Evolutionary conservation across 2,888 invertebrate species (phyloP).

Genomic region (Reticulitermes lucifugus): DNA sequence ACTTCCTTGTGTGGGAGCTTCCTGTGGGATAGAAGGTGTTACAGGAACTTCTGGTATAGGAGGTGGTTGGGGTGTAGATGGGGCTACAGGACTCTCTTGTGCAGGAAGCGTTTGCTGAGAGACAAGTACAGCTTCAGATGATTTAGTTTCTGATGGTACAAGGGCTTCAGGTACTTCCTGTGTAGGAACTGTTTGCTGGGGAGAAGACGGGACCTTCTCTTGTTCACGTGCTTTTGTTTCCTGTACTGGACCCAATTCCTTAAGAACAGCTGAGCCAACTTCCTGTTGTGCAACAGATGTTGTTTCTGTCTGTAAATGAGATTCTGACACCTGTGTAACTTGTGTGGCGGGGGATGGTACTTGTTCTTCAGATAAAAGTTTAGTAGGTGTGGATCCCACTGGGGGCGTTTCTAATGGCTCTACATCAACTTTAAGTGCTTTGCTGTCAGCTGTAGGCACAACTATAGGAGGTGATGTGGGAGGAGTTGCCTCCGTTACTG

Average conservation of each 20-base stretch:
- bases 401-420: constrained; percentile 50
- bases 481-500: constrained; percentile 58
- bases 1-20: background rate
- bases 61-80: background rate
- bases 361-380: background rate
- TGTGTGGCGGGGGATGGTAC: background rate
- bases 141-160: background rate
- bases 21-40: background rate
- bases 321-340: background rate
- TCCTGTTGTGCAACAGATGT: background rate
- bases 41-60: background rate
- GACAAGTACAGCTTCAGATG: background rate
- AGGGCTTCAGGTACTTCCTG: background rate
- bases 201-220: background rate
- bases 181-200: background rate
- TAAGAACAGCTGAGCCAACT: background rate
- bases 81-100: background rate
- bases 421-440: constrained; percentile 47
- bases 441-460: background rate
- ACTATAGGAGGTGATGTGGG: constrained; percentile 58
- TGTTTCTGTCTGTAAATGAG: background rate
- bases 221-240: background rate
- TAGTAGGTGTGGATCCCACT: constrained; percentile 6
- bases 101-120: too few species aligned
- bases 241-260: too few species aligned